Evolutionary conservation across 2,113 vertebrate species (phyloP).

Genomic region (Emydura subglobosa): DNA sequence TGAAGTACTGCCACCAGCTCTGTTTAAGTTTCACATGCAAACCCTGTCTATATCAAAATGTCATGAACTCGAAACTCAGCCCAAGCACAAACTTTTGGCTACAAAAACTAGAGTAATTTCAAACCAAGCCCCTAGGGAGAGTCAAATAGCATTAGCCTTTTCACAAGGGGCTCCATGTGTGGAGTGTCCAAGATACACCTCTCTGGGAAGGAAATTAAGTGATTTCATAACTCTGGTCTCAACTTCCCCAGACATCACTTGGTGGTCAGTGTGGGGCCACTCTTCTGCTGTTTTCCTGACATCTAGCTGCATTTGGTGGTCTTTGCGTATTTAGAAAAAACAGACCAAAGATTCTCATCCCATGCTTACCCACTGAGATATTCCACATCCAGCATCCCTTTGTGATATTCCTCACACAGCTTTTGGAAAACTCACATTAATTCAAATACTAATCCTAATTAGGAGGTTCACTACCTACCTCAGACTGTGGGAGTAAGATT

Average conservation of each 20-base stretch:
- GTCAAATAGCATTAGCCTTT: background rate
- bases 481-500: background rate
- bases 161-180: background rate
- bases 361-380: background rate
- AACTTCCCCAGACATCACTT: background rate
- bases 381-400: background rate
- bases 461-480: background rate
- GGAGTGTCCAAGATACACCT: background rate
- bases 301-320: background rate
- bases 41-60: background rate
- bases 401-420: background rate
- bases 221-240: background rate
- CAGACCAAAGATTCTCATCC: background rate
- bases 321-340: background rate
- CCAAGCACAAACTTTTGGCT: background rate
- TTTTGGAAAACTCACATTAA: background rate
- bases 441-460: background rate
- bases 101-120: background rate
- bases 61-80: background rate
- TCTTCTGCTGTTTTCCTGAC: background rate
- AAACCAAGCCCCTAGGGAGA: background rate
- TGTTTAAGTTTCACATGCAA: background rate
- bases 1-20: background rate
- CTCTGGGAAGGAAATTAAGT: background rate
- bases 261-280: background rate